These are phyloP conservation scores for Myotis findleyi DNA, from an alignment of 2,797 vertebrate species.

Conservation along the genomic window DNA sequence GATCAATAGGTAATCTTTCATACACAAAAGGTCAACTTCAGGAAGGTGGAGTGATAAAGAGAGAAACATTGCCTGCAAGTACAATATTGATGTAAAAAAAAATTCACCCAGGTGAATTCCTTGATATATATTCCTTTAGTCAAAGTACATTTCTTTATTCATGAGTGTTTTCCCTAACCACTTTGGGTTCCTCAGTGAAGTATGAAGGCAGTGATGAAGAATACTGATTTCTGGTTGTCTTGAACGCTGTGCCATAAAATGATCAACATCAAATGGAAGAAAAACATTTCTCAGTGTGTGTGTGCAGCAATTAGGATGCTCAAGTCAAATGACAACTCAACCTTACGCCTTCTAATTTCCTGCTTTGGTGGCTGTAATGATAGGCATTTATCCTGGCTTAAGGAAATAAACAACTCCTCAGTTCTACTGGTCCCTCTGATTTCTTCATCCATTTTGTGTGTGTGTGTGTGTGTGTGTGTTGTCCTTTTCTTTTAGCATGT, in stretches of 20 bases:
- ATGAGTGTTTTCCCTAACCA: constrained; percentile 53
- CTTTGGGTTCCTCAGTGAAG: constrained; percentile 60
- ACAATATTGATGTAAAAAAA: constrained; percentile 55
- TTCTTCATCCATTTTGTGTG: constrained; percentile 4
- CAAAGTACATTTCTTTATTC: constrained; percentile 74
- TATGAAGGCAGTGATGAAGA: constrained; percentile 66
- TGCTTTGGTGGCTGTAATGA: constrained; percentile 4
- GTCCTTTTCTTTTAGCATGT: constrained; percentile 38
- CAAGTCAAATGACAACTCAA: not conserved
- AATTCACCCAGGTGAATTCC: constrained; percentile 48
- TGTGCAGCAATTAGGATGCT: constrained; percentile 34
- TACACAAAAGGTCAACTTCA: constrained; percentile 67
- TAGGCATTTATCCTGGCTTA: constrained; percentile 66
- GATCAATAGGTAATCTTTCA: constrained; percentile 74
- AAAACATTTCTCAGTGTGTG: constrained; percentile 40
- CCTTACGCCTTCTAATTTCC: not conserved
- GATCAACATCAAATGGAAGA: constrained; percentile 59
- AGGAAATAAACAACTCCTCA: not conserved
- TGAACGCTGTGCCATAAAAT: constrained; percentile 66
- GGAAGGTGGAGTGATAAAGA: constrained; percentile 56
- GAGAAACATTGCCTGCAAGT: constrained; percentile 57
- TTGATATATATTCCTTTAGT: constrained; percentile 66
- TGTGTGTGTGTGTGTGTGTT: not conserved
- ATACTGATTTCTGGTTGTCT: constrained; percentile 74
- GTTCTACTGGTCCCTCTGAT: not conserved